These are phyloP conservation scores for Callitettix versicolor DNA, from an alignment of 1,140 invertebrate species.

Conservation along the genomic window DNA sequence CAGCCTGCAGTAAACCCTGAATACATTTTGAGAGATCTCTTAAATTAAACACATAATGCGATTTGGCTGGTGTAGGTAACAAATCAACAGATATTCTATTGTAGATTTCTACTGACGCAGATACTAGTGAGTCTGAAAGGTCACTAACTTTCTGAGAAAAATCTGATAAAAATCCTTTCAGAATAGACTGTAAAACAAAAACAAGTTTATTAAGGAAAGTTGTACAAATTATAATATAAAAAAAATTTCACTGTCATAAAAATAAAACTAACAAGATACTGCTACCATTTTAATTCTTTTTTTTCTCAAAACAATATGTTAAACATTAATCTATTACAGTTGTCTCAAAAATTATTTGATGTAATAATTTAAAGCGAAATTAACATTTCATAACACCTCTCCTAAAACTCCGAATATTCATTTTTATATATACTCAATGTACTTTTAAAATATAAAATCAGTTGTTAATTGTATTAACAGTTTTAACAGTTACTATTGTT, in stretches of 20 bases:
- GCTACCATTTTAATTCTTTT: no score
- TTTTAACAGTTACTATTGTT: no score
- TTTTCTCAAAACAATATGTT: no score
- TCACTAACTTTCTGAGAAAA: slow-evolving; percentile 61
- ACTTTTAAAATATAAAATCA: no score
- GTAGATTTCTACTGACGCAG: slow-evolving; percentile 71
- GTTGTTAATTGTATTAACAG: no score
- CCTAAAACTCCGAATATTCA: no score
- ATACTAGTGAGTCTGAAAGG: slow-evolving; percentile 59
- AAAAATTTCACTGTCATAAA: not conserved
- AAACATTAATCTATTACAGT: no score
- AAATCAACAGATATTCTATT: slow-evolving; percentile 62
- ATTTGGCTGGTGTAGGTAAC: slow-evolving; percentile 76
- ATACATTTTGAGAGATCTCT: slow-evolving; percentile 82
- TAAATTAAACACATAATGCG: slow-evolving; percentile 87
- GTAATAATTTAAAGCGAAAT: no score
- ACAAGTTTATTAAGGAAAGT: not conserved
- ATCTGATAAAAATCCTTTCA: slow-evolving; percentile 62
- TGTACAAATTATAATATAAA: not conserved
- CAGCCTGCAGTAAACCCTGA: slow-evolving; percentile 69
- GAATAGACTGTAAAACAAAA: slow-evolving; percentile 44
- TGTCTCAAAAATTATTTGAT: no score
- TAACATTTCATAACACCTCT: no score
- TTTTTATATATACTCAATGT: no score
- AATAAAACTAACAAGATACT: no score